Conservation (phyloP, 1,140 invertebrate species). For the Homalodisca vitripennis region DNA sequence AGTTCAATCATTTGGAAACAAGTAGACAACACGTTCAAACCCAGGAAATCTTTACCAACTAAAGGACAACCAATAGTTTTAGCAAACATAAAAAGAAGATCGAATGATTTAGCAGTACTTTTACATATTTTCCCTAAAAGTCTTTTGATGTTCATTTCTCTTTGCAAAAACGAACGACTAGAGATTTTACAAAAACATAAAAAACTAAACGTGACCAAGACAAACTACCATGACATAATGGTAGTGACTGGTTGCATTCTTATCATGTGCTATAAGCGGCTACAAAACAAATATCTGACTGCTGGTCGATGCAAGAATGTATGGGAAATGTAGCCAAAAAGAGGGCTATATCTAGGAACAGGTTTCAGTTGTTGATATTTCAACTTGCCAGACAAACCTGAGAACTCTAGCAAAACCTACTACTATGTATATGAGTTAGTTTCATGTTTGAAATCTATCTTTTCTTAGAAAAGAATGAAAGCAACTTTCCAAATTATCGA, state of each 20-base stretch:
- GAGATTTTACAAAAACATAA: conserved; percentile 5
- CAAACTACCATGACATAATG: conserved; percentile 32
- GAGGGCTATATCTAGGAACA: conserved; percentile 38
- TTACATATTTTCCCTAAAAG: conserved; percentile 27
- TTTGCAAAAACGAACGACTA: conserved; percentile 20
- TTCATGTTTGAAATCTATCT: conserved; percentile 36
- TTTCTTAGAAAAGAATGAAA: conserved; percentile 31
- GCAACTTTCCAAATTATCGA: conserved; percentile 35
- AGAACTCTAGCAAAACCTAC: conserved; percentile 37
- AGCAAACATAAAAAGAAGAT: conserved; percentile 9
- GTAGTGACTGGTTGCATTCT: conserved; percentile 26
- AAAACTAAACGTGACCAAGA: not conserved
- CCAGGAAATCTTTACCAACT: not conserved
- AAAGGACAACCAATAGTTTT: conserved; percentile 19
- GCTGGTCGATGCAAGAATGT: conserved; percentile 38
- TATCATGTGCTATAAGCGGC: conserved; percentile 32
- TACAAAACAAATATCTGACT: conserved; percentile 30
- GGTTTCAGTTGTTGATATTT: conserved; percentile 39
- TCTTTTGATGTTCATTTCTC: conserved; percentile 28
- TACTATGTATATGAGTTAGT: conserved; percentile 40
- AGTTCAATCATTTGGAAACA: not conserved
- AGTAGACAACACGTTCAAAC: conserved; percentile 11
- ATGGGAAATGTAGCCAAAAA: conserved; percentile 42
- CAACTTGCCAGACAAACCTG: conserved; percentile 37
- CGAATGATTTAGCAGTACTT: conserved; percentile 12